Conservation (phyloP, 2,888 invertebrate species). For the Cephus nigrinus region DNA sequence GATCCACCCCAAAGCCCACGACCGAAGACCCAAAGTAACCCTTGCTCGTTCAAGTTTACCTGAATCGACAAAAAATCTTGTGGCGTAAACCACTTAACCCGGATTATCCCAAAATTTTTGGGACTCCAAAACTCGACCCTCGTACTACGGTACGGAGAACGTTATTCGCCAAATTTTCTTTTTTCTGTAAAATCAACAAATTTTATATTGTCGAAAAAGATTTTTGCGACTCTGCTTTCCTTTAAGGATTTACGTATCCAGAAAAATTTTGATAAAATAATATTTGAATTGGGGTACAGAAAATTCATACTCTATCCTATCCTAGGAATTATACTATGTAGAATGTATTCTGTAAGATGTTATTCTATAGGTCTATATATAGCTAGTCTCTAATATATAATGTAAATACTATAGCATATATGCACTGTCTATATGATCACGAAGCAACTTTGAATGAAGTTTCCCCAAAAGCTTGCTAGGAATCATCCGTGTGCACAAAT, state of each 20-base stretch:
- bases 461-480: not conserved
- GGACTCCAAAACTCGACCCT: not conserved
- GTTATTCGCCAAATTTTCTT: not conserved
- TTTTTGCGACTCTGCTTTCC: rapidly evolving
- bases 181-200: not conserved
- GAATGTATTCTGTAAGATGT: not conserved
- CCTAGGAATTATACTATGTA: too few species aligned
- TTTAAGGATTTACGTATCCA: too few species aligned
- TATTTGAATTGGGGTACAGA: not conserved
- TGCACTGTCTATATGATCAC: not conserved
- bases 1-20: not conserved
- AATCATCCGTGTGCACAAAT: not conserved
- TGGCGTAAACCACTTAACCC: not conserved
- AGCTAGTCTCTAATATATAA: not conserved
- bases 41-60: not conserved
- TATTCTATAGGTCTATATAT: too few species aligned
- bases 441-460: not conserved
- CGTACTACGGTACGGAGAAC: not conserved
- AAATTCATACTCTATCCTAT: too few species aligned
- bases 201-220: not conserved
- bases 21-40: not conserved
- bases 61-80: not conserved
- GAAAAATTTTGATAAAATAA: not conserved
- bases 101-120: not conserved
- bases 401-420: not conserved